Base-by-base conservation (phyloP, 92 coral and sea anemone genomes). In the Actinostola sp. region DNA sequence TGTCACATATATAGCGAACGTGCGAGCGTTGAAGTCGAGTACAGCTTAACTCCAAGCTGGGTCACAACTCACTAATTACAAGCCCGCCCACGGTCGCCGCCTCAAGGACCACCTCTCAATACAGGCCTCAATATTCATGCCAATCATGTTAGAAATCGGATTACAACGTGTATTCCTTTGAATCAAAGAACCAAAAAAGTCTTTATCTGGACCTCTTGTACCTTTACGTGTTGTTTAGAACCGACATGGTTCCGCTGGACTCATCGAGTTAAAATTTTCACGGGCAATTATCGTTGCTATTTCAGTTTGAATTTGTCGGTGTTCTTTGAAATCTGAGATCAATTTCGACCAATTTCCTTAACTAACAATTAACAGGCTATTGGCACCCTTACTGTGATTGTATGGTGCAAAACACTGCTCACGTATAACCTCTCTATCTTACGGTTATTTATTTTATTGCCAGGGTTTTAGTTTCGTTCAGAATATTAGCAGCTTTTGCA, bases 311-410 rank as follows among this genome's bases (percentile, higher is more conserved):
- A 87, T 76, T 78, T 77, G 88, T 73, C 96, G 96, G 96, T 88
- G 58, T 59, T 82, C 96, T 90, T 90, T 90, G 96, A 90, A 41
- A 73, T 86, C 82, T 77, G 62, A 82, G 96, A 90, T 90, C 96
- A 90, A 90, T 90, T 90, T 90, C 96, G 96, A 87, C 89, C 96
- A 90, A 90, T 90, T 90, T 90, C 96, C 96, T 90, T 77, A 86
- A 72, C 96, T 87, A 90, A 83, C 96, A 88, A 90, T 90, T 90
- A 90, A 87, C 96, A 83, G 77, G 85, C 84, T 87, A 87, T 87
- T 90, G 83, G 70, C 97, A 87, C 97, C 82, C 89, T 76, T 71
- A 50, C 73, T 72, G 92, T 87, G 97, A 76, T 83, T 90, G 82
- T 55, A 70, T 70, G 92, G 83, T 84, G 97, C 67, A 92, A 90